Percentiles rank a stretch among this genome's conserved stretches.
Evolutionary conservation across 2,113 vertebrate species (phyloP).

Genomic region (pig (Sus scrofa)): DNA sequence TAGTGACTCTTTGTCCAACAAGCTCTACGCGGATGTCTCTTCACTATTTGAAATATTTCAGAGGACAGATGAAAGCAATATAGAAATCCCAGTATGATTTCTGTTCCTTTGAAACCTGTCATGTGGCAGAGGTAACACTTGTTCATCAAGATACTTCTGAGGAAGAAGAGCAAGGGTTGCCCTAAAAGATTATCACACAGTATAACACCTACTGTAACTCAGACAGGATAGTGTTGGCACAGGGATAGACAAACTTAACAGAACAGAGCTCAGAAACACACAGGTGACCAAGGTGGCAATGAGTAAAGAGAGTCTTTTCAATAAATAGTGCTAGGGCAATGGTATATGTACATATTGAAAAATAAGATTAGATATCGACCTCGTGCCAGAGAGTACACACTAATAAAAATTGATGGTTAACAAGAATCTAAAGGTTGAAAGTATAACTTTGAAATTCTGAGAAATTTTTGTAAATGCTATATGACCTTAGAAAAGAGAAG

Average conservation of each 20-base stretch:
- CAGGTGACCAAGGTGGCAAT: background rate
- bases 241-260: background rate
- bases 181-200: background rate
- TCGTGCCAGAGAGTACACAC: rapidly evolving
- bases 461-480: background rate
- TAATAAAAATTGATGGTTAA: background rate
- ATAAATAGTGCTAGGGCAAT: background rate
- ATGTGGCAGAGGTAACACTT: background rate
- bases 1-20: background rate
- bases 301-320: background rate
- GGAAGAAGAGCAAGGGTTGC: background rate
- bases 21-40: background rate
- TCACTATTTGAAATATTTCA: background rate
- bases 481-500: background rate
- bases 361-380: background rate
- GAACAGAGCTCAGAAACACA: background rate
- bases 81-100: background rate
- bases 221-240: background rate
- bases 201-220: background rate
- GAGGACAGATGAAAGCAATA: background rate
- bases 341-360: background rate
- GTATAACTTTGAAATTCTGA: background rate
- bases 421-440: background rate
- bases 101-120: background rate
- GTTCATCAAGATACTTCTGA: background rate